A percentile compares a stretch with the other conserved stretches of the same genome.
phyloP scores from a whole-genome alignment of 2,888 invertebrate species.

The Pasiphila rectangulata region DNA sequence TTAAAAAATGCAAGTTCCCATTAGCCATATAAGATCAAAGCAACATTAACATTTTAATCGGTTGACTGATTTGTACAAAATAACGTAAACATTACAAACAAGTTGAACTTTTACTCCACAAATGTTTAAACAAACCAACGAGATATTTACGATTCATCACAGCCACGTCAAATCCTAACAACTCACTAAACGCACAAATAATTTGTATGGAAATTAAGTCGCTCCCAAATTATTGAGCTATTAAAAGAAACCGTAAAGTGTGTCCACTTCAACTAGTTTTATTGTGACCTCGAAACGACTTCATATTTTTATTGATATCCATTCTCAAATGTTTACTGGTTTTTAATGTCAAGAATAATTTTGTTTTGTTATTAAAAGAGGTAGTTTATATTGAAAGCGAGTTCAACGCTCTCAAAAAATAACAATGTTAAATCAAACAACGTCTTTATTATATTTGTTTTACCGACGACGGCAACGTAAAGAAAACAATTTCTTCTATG shows the following conservation, averaged over 20 bases:
- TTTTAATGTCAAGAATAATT: constrained; percentile 19
- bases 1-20: no score
- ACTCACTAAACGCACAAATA: constrained; percentile 15
- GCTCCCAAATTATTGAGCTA: constrained; percentile 14
- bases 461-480: no score
- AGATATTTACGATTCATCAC: constrained; percentile 19
- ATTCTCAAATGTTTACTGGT: constrained; percentile 24
- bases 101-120: constrained; percentile 42
- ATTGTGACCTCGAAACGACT: constrained; percentile 20
- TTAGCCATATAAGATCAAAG: no score
- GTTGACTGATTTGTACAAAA: no score
- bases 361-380: background rate
- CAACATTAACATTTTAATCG: no score
- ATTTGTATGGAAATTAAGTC: constrained; percentile 10
- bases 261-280: constrained; percentile 18
- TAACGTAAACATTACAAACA: constrained; percentile 7
- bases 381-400: constrained; percentile 12
- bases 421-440: background rate
- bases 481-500: no score
- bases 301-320: constrained; percentile 19
- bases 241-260: constrained; percentile 11
- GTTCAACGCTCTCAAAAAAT: constrained; percentile 38
- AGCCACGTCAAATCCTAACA: background rate
- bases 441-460: background rate
- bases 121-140: constrained; percentile 14